A percentile compares a stretch with the other conserved stretches of the same genome.
Conservation (phyloP, 2,888 invertebrate species). For the Galeopsomyia nigrocyanea region DNA sequence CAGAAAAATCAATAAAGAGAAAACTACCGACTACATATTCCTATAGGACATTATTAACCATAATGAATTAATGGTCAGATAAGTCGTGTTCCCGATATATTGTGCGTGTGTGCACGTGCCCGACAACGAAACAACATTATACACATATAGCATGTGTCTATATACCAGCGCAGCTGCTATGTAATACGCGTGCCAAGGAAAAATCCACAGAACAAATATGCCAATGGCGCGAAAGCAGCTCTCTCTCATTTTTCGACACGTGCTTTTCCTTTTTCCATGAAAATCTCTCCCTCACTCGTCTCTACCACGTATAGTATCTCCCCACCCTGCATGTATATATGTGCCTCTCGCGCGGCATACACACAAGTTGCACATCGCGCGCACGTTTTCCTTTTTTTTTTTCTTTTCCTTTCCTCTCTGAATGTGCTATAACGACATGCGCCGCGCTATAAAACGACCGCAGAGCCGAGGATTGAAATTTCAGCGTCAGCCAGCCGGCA, state of each 20-base stretch:
- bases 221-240: too few relatives aligned
- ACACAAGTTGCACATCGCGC: constrained; percentile 20
- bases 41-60: too few relatives aligned
- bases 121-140: background rate
- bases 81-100: too few relatives aligned
- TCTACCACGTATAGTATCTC: too few relatives aligned
- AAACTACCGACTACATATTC: too few relatives aligned
- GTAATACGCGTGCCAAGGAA: background rate
- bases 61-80: too few relatives aligned
- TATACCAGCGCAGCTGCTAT: background rate
- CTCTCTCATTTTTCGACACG: background rate
- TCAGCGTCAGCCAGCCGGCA: constrained; percentile 9
- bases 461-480: constrained; percentile 24
- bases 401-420: background rate
- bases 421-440: background rate
- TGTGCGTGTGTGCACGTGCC: constrained; percentile 4
- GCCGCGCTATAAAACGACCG: background rate
- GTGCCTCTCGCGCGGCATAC: too few relatives aligned
- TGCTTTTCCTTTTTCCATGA: constrained; percentile 4
- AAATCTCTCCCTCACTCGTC: background rate
- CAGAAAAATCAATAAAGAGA: too few relatives aligned
- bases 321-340: too few relatives aligned
- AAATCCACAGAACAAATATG: background rate
- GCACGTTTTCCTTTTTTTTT: background rate
- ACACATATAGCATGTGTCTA: background rate